Evolutionary conservation across 1,140 invertebrate genomes (phyloP), one percentile per base, ranked within the genome.

Genomic region (Lepidotrigona ventralis): DNA sequence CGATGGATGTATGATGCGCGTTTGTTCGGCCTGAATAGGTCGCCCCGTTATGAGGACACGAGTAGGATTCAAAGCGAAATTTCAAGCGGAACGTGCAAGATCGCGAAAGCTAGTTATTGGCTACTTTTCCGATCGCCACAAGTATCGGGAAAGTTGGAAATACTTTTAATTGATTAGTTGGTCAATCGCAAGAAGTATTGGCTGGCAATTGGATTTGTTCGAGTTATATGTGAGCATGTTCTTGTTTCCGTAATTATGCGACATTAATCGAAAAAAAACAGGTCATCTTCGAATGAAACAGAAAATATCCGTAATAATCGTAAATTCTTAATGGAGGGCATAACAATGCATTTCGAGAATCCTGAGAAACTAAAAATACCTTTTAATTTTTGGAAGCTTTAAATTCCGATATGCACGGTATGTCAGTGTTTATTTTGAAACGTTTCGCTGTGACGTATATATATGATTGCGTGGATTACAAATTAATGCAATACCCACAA

Each of bases 281-380:
- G 12, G 19, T 15, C 71, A 63, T 5, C 26, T 63, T 17, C 39
- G 39, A 46, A 46, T 46, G 15, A 46, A 63, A n/a, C 23, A 58
- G 58, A 76, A 46, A 63, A 76, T n/a, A n/a, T 76, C 23, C 58
- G 58, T 26, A 76, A 29, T 26, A n/a, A n/a, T 76, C 39, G 74
- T 76, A 58, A 76, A 51, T 39, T 76, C 64, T 51, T 21, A 29
- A 51, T n/a, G 19, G 21, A 46, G n/a, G 74, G 58, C 39, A 8
- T 46, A 8, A 46, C 39, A 46, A 6, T 46, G 39, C 39, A 46
- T 46, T 8, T 63, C 8, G 23, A 63, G 21, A 74, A 60, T 60
- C 26, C 23, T 12, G 56, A 46, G 33, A 46, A 75, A 63, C 23
- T 26, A 21, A 15, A 46, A 12, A 2, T n/a, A 26, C 3, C n/a